A percentile compares a stretch with the other conserved stretches of the same genome.
phyloP scores from a whole-genome alignment of 2,113 vertebrate species.

The Hippocampus zosterae region DNA sequence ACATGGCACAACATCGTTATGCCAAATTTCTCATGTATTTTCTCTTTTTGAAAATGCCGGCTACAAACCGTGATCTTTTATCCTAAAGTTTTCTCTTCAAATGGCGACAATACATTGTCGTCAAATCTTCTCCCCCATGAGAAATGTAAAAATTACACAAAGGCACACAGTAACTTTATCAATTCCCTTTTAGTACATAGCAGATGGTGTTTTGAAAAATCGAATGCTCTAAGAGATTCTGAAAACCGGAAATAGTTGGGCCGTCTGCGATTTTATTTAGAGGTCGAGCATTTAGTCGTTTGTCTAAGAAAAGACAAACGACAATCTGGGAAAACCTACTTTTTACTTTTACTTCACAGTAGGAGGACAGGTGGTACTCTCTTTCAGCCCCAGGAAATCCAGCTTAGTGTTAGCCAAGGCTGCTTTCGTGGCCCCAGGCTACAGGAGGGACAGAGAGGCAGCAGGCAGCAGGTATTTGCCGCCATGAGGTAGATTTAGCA shows the following conservation, averaged over 20 bases:
- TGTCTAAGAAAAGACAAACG: constrained; percentile 53
- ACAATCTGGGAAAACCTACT: constrained; percentile 44
- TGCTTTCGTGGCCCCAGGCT: constrained; percentile 62
- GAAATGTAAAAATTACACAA: background rate
- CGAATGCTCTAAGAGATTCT: background rate
- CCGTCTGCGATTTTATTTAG: background rate
- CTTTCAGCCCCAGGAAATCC: constrained; percentile 59
- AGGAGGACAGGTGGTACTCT: constrained; percentile 61
- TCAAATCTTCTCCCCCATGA: too few relatives aligned
- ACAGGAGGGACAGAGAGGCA: constrained; percentile 52
- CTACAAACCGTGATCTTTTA: background rate
- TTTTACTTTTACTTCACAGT: constrained; percentile 48
- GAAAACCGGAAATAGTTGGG: background rate
- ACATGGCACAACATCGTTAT: too few relatives aligned
- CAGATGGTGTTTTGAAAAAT: background rate
- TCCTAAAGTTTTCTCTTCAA: background rate
- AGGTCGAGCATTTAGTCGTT: background rate
- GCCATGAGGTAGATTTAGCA: constrained; percentile 60
- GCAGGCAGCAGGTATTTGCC: constrained; percentile 55
- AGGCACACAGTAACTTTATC: background rate
- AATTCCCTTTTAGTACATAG: background rate
- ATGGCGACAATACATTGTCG: too few relatives aligned
- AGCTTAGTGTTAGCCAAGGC: constrained; percentile 60
- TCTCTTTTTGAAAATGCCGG: background rate
- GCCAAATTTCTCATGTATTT: background rate